phyloP scores from a whole-genome alignment of 1,140 invertebrate species.

The Drosophila suzukii region DNA sequence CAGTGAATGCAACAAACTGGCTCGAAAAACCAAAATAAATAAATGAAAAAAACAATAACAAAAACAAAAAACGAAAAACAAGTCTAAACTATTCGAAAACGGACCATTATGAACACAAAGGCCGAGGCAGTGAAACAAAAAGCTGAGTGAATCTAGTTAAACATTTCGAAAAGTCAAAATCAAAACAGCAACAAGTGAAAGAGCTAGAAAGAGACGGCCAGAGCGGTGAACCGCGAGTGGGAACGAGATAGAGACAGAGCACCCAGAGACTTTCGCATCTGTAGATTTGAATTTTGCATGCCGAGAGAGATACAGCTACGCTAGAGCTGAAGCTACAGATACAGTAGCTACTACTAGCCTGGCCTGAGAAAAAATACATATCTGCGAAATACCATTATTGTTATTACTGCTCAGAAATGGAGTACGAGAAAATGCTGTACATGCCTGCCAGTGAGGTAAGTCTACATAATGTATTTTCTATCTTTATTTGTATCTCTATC shows the following conservation, averaged over 20 bases:
- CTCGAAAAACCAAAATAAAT: slow-evolving; percentile 15
- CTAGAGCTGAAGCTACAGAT: slow-evolving; percentile 27
- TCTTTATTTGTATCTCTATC: too few species aligned
- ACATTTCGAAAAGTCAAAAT: slow-evolving; percentile 49
- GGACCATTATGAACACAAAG: slow-evolving; percentile 61
- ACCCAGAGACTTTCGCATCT: slow-evolving; percentile 63
- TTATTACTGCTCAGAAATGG: slow-evolving; percentile 55
- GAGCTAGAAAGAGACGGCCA: slow-evolving; percentile 41
- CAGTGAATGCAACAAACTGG: slow-evolving; percentile 48
- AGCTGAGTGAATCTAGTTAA: slow-evolving; percentile 55
- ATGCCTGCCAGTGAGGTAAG: slow-evolving; percentile 67
- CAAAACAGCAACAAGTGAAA: slow-evolving; percentile 63
- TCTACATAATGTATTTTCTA: slow-evolving; percentile 9
- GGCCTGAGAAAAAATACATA: slow-evolving; percentile 29
- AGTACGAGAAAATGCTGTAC: slow-evolving; percentile 79
- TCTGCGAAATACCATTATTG: slow-evolving; percentile 21
- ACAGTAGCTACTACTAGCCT: slow-evolving; percentile 18
- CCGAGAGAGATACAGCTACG: slow-evolving; percentile 40
- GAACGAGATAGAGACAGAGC: slow-evolving; percentile 51
- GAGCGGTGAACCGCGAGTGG: slow-evolving; percentile 32
- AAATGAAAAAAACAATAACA: neutral
- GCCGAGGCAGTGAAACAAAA: slow-evolving; percentile 36
- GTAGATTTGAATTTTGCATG: slow-evolving; percentile 61
- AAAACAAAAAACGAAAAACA: slow-evolving; percentile 4
- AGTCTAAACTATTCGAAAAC: slow-evolving; percentile 31